Conservation (phyloP, 2,888 invertebrate genomes). For the Tolmerus cingulatus region DNA sequence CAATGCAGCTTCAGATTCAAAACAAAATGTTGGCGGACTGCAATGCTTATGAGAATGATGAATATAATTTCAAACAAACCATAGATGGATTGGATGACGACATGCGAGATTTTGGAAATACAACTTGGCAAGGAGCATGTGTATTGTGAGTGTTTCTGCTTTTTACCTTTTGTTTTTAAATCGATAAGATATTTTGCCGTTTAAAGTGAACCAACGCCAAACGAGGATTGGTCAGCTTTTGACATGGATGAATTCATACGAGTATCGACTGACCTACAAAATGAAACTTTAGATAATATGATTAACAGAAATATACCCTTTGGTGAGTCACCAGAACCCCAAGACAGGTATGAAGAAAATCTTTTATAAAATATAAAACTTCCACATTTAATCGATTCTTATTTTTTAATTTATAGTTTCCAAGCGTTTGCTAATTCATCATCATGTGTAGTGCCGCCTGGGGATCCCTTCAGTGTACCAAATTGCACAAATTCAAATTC, state of each 20-base stretch:
- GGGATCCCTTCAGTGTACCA: background rate
- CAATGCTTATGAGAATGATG: conserved; percentile 56
- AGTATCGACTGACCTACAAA: background rate
- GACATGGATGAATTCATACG: background rate
- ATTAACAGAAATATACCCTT: background rate
- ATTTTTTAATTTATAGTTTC: background rate
- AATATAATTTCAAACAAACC: background rate
- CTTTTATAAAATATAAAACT: too few relatives aligned
- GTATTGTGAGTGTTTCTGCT: background rate
- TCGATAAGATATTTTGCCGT: background rate
- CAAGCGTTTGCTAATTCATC: background rate
- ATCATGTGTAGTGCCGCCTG: background rate
- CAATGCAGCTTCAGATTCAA: conserved; percentile 57
- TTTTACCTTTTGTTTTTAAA: background rate
- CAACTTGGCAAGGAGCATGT: background rate
- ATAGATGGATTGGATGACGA: background rate
- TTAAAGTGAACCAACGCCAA: background rate
- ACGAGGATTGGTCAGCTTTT: background rate
- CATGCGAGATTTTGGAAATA: background rate
- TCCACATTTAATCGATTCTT: background rate
- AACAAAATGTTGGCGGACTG: conserved; percentile 60
- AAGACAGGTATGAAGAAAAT: background rate
- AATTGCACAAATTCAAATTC: conserved; percentile 16
- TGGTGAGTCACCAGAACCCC: background rate
- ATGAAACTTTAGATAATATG: background rate